Evolutionary conservation across 2,797 vertebrate species (phyloP).

Genomic region (Sylvilagus floridanus): DNA sequence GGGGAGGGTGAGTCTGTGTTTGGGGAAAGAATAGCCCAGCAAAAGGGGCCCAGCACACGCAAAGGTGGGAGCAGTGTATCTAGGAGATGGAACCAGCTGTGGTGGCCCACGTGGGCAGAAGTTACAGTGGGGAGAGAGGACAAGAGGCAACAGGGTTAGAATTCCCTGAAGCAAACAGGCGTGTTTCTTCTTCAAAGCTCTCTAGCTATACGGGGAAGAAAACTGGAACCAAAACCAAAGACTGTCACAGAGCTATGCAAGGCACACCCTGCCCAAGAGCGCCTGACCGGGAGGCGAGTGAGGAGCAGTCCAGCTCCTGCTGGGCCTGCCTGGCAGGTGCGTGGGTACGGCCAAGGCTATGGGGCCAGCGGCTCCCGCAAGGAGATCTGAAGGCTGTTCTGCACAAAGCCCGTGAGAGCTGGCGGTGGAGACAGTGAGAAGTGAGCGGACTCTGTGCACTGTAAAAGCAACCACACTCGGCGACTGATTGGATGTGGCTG

Average conservation of each 20-base stretch:
- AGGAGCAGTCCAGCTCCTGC: accelerated
- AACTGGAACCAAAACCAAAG: background rate
- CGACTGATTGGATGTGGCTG: background rate
- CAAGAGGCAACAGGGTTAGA: background rate
- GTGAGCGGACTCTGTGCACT: too few species aligned
- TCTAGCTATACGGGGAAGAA: background rate
- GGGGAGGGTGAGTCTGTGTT: background rate
- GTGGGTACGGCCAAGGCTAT: background rate
- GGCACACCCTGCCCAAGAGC: background rate
- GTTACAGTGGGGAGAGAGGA: background rate
- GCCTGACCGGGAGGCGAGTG: too few species aligned
- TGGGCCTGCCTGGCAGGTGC: background rate
- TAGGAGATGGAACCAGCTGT: background rate
- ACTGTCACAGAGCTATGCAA: background rate
- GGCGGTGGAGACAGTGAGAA: background rate
- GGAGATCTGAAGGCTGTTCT: background rate
- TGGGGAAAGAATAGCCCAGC: background rate
- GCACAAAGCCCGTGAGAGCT: background rate
- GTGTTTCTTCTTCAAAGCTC: background rate
- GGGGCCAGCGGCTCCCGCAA: background rate
- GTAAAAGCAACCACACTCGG: background rate
- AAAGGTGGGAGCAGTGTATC: background rate
- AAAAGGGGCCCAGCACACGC: background rate
- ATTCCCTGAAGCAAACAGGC: background rate
- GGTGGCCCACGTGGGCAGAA: background rate